phyloP scores from a whole-genome alignment of 2,113 vertebrate genomes.

The Pelmatolapia mariae region DNA sequence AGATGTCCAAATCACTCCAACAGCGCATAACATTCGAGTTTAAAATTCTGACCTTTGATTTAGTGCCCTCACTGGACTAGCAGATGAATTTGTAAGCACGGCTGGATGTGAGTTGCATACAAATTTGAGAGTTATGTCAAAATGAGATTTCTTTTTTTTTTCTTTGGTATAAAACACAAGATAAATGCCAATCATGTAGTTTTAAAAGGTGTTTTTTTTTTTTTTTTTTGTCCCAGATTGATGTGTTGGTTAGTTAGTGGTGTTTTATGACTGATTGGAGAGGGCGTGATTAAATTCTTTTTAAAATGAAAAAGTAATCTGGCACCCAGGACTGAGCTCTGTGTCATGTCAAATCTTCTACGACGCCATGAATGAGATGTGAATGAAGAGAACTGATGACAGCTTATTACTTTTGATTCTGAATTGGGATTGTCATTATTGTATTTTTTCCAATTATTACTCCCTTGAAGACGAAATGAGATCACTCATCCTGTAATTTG shows the following conservation, averaged over 20 bases:
- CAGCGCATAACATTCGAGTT: not conserved
- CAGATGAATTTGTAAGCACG: not conserved
- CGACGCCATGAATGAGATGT: not conserved
- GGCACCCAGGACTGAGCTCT: not conserved
- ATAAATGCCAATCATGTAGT: not conserved
- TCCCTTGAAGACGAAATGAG: not conserved
- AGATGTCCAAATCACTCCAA: not conserved
- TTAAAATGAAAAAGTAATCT: constrained; percentile 11
- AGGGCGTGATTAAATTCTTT: not conserved
- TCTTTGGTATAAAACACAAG: not conserved
- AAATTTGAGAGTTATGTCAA: not conserved
- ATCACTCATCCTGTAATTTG: not conserved
- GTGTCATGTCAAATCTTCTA: not conserved
- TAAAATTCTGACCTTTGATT: not conserved
- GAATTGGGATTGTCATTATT: not conserved
- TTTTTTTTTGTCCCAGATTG: too few species aligned
- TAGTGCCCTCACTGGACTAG: not conserved
- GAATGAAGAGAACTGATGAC: not conserved
- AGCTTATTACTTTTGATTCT: not conserved
- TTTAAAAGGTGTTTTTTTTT: not conserved
- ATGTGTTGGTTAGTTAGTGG: not conserved
- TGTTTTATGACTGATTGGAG: not conserved
- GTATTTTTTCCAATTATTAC: not conserved
- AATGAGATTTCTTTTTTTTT: not conserved
- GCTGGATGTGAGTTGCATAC: not conserved